Base-by-base conservation (phyloP, 35 echinoderm and acorn worm genomes). In the Lytechinus pictus region DNA sequence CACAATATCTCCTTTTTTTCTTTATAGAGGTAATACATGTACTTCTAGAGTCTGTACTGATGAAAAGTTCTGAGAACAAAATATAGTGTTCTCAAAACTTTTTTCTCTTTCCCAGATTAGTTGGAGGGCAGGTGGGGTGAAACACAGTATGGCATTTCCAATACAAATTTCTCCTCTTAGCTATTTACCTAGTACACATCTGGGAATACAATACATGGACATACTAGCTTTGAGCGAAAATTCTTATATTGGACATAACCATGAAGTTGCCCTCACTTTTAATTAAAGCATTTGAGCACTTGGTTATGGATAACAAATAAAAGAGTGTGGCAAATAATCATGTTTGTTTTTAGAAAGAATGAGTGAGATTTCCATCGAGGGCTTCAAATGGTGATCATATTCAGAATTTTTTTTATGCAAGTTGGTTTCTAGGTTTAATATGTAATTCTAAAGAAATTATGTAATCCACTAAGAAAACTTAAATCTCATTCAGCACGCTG, bases 181-280 rank as follows among this genome's bases (percentile, higher is more conserved):
- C 66, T 79, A 79, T 79, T 79, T 79, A 79, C 66, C 19, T 79
- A 79, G 66, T 14, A 79, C n/a, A 79, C 66, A 79, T 79, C 66
- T n/a, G 66, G 66, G 66, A 79, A 79, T 79, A 79, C 16, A 79
- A 19, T 79, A 79, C n/a, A 79, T 24, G n/a, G 66, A 79, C 66
- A 24, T 14, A 24, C 0, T 79, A 24, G 66, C 66, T 79, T 79
- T 24, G 66, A 19, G 66, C 66, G 4, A 4, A 44, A 79, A 24
- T 79, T 79, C 66, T 24, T 79, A 24, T 79, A 79, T 79, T 79
- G 66, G 66, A 79, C 66, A 79, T n/a, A 24, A 44, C 6, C 19
- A 79, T 79, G 66, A 79, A 79, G 24, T 79, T 79, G 66, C 66
- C 16, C 66, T 79, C 66, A 79, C 66, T 79, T 71, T 60, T 79